Percentiles rank a stretch among this genome's conserved stretches.
These are phyloP conservation scores for Neoascia interrupta DNA, from an alignment of 2,888 invertebrate species.

Conservation along the genomic window DNA sequence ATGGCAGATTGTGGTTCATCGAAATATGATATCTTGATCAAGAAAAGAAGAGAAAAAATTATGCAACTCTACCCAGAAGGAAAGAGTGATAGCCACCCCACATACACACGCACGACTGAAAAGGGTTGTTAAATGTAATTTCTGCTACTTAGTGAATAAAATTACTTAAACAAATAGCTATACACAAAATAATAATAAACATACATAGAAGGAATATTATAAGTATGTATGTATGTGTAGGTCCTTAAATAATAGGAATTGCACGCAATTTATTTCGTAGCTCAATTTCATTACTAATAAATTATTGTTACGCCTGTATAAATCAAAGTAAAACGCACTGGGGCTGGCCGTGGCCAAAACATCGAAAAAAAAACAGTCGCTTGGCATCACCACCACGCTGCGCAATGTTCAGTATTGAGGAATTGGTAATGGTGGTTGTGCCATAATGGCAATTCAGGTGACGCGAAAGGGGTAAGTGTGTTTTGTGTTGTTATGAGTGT, in stretches of 20 bases:
- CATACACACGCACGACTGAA: constrained; percentile 9
- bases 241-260: constrained; percentile 78
- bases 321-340: constrained; percentile 67
- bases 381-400: constrained; percentile 1
- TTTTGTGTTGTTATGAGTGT: constrained; percentile 31
- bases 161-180: constrained; percentile 54
- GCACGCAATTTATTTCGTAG: constrained; percentile 74
- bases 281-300: constrained; percentile 62
- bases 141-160: constrained; percentile 63
- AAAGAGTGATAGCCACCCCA: not conserved
- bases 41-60: constrained; percentile 15
- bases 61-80: constrained; percentile 27
- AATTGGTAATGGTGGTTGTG: constrained; percentile 1
- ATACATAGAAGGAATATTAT: constrained; percentile 28
- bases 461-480: constrained; percentile 45
- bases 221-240: constrained; percentile 37
- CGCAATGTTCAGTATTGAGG: constrained; percentile 1
- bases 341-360: constrained; percentile 4
- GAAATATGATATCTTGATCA: constrained; percentile 43
- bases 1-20: constrained; percentile 64
- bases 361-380: constrained; percentile 2
- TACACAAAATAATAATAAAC: constrained; percentile 53
- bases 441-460: constrained; percentile 32
- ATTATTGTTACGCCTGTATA: constrained; percentile 65
- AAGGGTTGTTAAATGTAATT: constrained; percentile 53